phyloP scores from a whole-genome alignment of 2,888 invertebrate genomes.

The Nomada hirtipes region DNA sequence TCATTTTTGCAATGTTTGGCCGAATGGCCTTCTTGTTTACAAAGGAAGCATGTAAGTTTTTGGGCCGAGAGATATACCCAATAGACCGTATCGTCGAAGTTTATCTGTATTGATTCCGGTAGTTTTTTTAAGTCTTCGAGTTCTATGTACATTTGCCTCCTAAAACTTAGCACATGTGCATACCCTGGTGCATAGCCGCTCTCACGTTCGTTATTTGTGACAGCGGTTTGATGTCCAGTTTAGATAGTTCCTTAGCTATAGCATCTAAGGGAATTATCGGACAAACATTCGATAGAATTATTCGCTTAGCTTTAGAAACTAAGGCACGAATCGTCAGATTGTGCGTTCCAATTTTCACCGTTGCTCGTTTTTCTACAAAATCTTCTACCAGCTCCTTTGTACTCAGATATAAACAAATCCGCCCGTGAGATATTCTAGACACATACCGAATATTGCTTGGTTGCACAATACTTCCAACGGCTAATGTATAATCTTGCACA shows the following conservation, averaged over 20 bases:
- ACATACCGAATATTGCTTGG: background rate
- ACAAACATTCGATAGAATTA: slow-evolving; percentile 10
- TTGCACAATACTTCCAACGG: background rate
- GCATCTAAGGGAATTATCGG: background rate
- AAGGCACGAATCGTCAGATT: background rate
- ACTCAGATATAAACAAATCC: slow-evolving; percentile 1
- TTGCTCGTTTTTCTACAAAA: too few relatives aligned
- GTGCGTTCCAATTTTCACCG: background rate
- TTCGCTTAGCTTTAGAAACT: background rate
- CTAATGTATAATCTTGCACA: background rate
- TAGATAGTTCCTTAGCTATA: background rate
- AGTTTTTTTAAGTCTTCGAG: slow-evolving; percentile 5
- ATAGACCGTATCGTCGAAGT: background rate
- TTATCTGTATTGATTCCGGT: background rate
- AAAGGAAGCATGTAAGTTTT: slow-evolving; percentile 14
- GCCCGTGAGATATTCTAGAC: background rate
- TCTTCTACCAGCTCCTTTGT: background rate
- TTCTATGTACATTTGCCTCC: slow-evolving; percentile 6
- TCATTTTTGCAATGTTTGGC: background rate
- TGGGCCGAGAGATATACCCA: slow-evolving; percentile 5
- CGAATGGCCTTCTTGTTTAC: slow-evolving; percentile 24
- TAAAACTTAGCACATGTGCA: slow-evolving; percentile 6
- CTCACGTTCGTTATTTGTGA: slow-evolving; percentile 1
- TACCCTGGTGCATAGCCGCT: slow-evolving; percentile 6
- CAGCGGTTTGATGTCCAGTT: background rate